phyloP scores from a whole-genome alignment of 2,797 vertebrate genomes.

The Parauchenoglanis punctatus region DNA sequence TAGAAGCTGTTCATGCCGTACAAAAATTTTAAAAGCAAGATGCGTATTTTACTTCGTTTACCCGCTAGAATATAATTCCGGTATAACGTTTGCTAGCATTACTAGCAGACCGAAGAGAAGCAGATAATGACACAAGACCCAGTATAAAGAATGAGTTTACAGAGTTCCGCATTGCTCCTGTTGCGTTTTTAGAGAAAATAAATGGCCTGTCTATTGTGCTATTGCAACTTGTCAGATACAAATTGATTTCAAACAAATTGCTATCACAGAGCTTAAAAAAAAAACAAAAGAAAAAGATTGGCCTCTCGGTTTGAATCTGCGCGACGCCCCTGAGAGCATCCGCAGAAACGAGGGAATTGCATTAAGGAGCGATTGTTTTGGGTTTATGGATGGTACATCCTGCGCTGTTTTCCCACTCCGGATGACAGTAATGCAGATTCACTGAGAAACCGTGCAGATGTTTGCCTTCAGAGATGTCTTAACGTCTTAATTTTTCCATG shows the following conservation, averaged over 20 bases:
- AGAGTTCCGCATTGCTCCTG: conserved; percentile 9
- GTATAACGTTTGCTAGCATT: background rate
- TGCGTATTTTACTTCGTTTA: background rate
- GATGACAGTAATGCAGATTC: conserved; percentile 15
- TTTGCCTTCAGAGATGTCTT: background rate
- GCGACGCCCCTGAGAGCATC: background rate
- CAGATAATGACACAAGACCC: background rate
- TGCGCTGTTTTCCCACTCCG: background rate
- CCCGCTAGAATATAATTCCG: no score
- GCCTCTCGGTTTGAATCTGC: background rate
- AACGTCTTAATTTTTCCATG: background rate
- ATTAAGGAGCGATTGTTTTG: conserved; percentile 14
- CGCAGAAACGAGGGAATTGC: background rate
- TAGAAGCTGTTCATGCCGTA: background rate
- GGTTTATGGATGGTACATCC: background rate
- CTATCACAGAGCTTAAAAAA: conserved; percentile 16
- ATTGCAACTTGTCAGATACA: conserved; percentile 6
- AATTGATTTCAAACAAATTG: conserved; percentile 35
- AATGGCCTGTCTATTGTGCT: conserved; percentile 27
- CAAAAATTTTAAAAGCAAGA: no score
- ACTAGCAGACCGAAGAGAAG: conserved; percentile 5
- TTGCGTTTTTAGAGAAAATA: conserved; percentile 19
- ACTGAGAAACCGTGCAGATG: background rate
- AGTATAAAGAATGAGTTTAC: conserved; percentile 19
- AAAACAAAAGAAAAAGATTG: background rate